phyloP scores from a whole-genome alignment of 2,888 invertebrate genomes.

The Dromius quadrimaculatus region DNA sequence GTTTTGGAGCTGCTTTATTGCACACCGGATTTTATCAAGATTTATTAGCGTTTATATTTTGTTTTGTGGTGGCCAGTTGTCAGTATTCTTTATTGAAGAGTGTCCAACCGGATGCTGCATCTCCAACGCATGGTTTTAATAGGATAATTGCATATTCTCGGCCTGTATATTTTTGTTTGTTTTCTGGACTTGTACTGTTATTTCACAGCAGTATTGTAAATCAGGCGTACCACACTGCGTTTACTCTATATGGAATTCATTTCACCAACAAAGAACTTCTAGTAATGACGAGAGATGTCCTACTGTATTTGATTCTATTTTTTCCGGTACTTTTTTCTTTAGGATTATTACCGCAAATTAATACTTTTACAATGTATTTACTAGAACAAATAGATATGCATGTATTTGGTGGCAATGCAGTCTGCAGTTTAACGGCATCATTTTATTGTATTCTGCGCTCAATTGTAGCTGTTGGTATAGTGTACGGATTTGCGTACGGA shows the following conservation, averaged over 20 bases:
- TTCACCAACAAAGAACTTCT: slow-evolving; percentile 75
- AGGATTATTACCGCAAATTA: slow-evolving; percentile 96
- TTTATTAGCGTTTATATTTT: slow-evolving; percentile 93
- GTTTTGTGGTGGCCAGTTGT: slow-evolving; percentile 97
- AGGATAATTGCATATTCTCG: slow-evolving; percentile 93
- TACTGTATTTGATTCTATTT: slow-evolving; percentile 85
- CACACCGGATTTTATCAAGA: slow-evolving; percentile 91
- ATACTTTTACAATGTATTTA: slow-evolving; percentile 96
- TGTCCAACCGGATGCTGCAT: slow-evolving; percentile 98
- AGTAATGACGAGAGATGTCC: slow-evolving; percentile 76
- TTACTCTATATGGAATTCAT: slow-evolving; percentile 66
- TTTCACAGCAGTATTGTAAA: slow-evolving; percentile 61
- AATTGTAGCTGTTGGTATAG: slow-evolving; percentile 79
- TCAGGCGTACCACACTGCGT: slow-evolving; percentile 60
- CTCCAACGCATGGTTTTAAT: slow-evolving; percentile 98
- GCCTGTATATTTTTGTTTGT: slow-evolving; percentile 92
- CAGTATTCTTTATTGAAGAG: slow-evolving; percentile 97
- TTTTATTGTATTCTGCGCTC: slow-evolving; percentile 87
- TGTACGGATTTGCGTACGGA: slow-evolving; percentile 91
- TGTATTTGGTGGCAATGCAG: slow-evolving; percentile 89
- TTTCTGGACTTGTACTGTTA: slow-evolving; percentile 69
- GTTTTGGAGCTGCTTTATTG: slow-evolving; percentile 86
- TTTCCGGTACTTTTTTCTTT: slow-evolving; percentile 95
- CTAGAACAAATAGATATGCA: slow-evolving; percentile 96
- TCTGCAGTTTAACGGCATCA: slow-evolving; percentile 85